phyloP scores from a whole-genome alignment of 2,113 vertebrate genomes.

The Mesocricetus auratus region DNA sequence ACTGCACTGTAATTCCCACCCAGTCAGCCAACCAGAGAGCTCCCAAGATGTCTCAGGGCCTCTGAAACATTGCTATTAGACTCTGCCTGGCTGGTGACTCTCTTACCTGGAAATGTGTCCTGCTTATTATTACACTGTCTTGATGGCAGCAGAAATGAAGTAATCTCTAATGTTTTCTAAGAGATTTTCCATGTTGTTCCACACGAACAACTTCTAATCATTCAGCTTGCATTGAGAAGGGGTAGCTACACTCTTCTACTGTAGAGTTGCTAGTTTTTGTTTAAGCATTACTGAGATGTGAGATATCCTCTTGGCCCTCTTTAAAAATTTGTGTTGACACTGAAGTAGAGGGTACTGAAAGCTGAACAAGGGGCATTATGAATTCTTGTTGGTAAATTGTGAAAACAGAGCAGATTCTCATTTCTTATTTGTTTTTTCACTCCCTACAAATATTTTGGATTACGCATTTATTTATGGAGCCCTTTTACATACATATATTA shows the following conservation, averaged over 20 bases:
- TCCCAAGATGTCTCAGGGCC: not conserved
- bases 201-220: slow-evolving; percentile 11
- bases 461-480: not conserved
- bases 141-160: slow-evolving; percentile 15
- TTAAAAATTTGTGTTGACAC: not conserved
- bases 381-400: slow-evolving; percentile 21
- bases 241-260: not conserved
- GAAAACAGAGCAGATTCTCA: slow-evolving; percentile 8
- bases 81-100: not conserved
- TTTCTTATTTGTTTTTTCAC: not conserved
- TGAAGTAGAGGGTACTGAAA: not conserved
- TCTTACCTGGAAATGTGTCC: slow-evolving; percentile 18
- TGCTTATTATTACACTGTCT: not conserved
- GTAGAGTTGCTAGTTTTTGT: slow-evolving; percentile 29
- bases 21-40: slow-evolving; percentile 13
- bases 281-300: not conserved
- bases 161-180: slow-evolving; percentile 36
- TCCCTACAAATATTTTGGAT: not conserved
- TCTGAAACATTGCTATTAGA: not conserved
- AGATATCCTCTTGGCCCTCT: not conserved
- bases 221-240: not conserved
- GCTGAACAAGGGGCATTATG: not conserved
- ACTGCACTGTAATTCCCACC: too few relatives aligned
- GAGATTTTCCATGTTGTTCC: slow-evolving; percentile 22
- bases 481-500: not conserved